phyloP scores from a whole-genome alignment of 2,888 invertebrate species.

The Ecdyonurus torrentis region DNA sequence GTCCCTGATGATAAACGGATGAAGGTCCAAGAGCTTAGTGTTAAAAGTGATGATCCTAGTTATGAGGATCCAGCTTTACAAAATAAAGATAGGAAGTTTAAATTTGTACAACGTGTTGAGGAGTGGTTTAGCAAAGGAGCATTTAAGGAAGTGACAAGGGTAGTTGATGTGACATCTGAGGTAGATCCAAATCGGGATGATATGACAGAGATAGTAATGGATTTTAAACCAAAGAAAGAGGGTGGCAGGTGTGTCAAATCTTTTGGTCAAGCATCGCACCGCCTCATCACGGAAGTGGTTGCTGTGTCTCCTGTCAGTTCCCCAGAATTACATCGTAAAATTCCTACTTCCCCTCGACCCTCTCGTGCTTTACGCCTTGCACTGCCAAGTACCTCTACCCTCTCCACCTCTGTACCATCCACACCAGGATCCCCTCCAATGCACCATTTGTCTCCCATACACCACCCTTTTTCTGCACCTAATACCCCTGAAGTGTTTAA shows the following conservation, averaged over 20 bases:
- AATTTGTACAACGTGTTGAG: not conserved
- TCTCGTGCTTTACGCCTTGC: not conserved
- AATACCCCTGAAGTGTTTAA: not conserved
- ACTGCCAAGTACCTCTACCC: not conserved
- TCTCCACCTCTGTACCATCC: not conserved
- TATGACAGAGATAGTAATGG: not conserved
- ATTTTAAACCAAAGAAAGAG: conserved; percentile 1
- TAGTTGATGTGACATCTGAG: not conserved
- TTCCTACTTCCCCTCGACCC: not conserved
- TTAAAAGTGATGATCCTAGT: not conserved
- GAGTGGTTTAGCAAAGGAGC: not conserved
- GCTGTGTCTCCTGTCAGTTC: conserved; percentile 7
- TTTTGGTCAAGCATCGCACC: conserved; percentile 9
- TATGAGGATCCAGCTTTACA: not conserved
- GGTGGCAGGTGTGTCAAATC: conserved; percentile 8
- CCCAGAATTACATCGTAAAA: conserved; percentile 7
- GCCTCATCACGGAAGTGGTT: conserved; percentile 10
- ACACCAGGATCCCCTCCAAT: not conserved
- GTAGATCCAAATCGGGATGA: not conserved
- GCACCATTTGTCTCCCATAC: not conserved
- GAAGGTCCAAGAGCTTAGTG: not conserved
- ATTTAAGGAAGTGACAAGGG: conserved; percentile 4
- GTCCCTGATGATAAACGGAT: not conserved
- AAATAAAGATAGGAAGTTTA: not conserved
- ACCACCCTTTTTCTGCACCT: not conserved